Conservation (phyloP, 2,113 vertebrate species). For the Cranoglanis bouderius region DNA sequence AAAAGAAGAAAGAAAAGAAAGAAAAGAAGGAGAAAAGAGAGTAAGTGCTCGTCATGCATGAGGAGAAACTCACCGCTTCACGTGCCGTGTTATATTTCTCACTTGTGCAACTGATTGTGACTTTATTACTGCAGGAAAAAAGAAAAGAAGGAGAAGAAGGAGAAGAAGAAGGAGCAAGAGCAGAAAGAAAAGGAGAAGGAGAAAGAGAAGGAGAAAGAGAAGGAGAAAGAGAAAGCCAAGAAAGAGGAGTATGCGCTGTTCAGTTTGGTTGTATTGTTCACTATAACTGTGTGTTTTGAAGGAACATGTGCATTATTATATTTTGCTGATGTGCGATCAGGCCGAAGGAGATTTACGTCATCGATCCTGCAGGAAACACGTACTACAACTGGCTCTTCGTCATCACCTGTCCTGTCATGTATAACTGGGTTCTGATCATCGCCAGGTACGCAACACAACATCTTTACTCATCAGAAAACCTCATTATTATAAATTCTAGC, state of each 20-base stretch:
- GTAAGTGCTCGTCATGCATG: conserved; percentile 35
- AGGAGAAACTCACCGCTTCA: conserved; percentile 42
- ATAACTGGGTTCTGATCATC: conserved; percentile 96
- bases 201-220: conserved; percentile 54
- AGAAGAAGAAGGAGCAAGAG: conserved; percentile 72
- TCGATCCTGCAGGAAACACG: conserved; percentile 86
- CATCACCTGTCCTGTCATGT: conserved; percentile 95
- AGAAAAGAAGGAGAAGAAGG: conserved; percentile 76
- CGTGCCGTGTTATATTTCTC: background rate
- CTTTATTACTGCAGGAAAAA: conserved; percentile 66
- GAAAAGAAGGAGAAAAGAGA: conserved; percentile 60
- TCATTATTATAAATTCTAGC: background rate
- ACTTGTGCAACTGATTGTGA: background rate
- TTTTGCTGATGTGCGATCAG: conserved; percentile 63
- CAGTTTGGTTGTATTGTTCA: too few relatives aligned
- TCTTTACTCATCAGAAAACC: background rate
- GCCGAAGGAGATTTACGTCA: conserved; percentile 77
- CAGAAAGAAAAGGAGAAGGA: conserved; percentile 67
- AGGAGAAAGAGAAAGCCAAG: conserved; percentile 75
- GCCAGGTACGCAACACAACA: conserved; percentile 80
- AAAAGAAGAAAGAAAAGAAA: conserved; percentile 64
- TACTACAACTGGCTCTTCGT: conserved; percentile 94
- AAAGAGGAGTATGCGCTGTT: conserved; percentile 70
- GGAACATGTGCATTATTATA: background rate
- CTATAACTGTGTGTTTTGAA: background rate